These are phyloP conservation scores for Ypsolopha sequella DNA, from an alignment of 2,888 invertebrate species.

Conservation along the genomic window DNA sequence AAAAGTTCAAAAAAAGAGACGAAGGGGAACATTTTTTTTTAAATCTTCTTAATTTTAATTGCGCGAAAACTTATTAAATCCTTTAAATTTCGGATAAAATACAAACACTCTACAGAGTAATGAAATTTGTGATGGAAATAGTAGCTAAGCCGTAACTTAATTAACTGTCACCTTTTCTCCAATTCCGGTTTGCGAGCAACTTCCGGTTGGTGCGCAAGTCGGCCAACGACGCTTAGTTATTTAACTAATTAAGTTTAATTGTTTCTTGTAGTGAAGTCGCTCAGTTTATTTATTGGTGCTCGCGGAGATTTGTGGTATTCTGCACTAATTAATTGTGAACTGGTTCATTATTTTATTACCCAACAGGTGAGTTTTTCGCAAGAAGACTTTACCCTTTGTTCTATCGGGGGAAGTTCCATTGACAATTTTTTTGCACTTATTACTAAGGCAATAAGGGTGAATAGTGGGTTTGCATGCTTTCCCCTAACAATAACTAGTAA, in stretches of 20 bases:
- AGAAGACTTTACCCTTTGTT: too few species aligned
- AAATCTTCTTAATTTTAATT: too few species aligned
- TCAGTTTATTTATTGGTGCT: background rate
- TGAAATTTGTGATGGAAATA: background rate
- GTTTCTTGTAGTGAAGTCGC: background rate
- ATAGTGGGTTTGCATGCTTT: too few species aligned
- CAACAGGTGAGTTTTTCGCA: too few species aligned
- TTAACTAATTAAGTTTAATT: slow-evolving; percentile 1
- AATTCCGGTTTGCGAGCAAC: background rate
- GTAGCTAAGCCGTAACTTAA: background rate
- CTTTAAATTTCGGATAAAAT: background rate
- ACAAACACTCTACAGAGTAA: too few species aligned
- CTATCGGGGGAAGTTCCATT: too few species aligned
- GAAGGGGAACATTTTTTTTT: too few species aligned
- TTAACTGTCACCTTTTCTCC: background rate
- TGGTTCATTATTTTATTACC: too few species aligned
- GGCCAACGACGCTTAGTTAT: background rate
- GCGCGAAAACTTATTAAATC: background rate
- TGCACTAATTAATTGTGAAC: slow-evolving; percentile 4
- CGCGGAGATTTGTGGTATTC: background rate
- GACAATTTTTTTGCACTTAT: too few species aligned
- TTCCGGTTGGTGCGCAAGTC: background rate
- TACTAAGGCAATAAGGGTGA: too few species aligned
- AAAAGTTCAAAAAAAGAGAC: too few species aligned
- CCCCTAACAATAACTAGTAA: too few species aligned